These are phyloP conservation scores for Caenorhabditis japonica DNA, from an alignment of 2,888 invertebrate species.

Conservation along the genomic window DNA sequence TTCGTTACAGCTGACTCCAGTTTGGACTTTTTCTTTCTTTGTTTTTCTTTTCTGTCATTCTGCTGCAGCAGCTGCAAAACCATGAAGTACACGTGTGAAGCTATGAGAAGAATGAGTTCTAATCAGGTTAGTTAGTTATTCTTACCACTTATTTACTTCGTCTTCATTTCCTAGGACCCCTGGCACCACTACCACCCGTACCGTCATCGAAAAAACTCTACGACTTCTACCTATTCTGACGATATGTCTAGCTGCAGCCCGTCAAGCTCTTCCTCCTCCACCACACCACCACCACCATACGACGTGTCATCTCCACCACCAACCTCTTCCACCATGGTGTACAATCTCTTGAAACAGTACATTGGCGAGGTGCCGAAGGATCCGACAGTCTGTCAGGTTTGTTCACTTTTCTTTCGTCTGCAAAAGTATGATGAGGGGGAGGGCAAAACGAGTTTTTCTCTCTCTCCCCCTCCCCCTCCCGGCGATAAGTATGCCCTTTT, in stretches of 20 bases:
- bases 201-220: slow-evolving; percentile 37
- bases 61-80: slow-evolving; percentile 12
- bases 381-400: slow-evolving; percentile 38
- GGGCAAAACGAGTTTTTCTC: slow-evolving; percentile 25
- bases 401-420: slow-evolving; percentile 7
- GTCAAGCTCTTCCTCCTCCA: slow-evolving; percentile 27
- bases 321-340: slow-evolving; percentile 1
- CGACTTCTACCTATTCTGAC: slow-evolving; percentile 38
- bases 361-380: slow-evolving; percentile 33
- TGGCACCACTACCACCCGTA: slow-evolving; percentile 35
- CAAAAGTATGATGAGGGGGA: slow-evolving; percentile 22
- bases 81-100: slow-evolving; percentile 42
- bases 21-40: background rate
- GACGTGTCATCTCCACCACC: background rate
- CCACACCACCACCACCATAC: slow-evolving; percentile 17
- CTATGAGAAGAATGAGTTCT: slow-evolving; percentile 30
- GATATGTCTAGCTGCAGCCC: too few species aligned
- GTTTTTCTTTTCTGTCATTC: background rate
- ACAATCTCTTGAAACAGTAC: slow-evolving; percentile 34
- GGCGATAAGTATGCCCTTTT: too few species aligned
- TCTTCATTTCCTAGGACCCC: slow-evolving; percentile 10
- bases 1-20: background rate
- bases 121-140: slow-evolving; percentile 10
- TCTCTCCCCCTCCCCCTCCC: background rate
- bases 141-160: background rate